Evolutionary conservation across 2,113 vertebrate species (phyloP).

Genomic region (Laticauda laticaudata): DNA sequence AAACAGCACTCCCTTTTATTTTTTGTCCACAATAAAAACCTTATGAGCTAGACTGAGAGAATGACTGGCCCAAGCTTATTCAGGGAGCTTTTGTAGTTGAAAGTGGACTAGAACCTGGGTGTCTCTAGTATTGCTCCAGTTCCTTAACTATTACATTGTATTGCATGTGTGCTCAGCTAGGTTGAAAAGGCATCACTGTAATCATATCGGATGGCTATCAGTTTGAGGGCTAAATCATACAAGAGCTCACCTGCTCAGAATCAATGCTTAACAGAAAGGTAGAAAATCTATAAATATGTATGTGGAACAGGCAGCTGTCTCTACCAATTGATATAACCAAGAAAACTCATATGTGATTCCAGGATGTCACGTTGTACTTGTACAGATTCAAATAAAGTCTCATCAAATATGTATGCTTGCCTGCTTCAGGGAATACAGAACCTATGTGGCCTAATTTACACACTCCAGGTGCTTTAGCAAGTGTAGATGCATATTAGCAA

Average conservation of each 20-base stretch:
- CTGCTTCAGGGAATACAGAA: not conserved
- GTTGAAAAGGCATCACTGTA: not conserved
- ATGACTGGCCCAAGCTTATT: not conserved
- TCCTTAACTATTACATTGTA: not conserved
- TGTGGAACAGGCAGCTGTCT: not conserved
- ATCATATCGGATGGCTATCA: not conserved
- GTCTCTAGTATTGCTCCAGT: not conserved
- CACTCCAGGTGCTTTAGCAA: not conserved
- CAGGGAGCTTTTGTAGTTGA: not conserved
- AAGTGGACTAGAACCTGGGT: not conserved
- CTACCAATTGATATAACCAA: not conserved
- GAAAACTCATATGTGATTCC: not conserved
- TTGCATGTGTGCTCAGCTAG: not conserved
- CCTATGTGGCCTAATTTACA: no score
- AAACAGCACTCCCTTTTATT: not conserved
- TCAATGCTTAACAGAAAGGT: not conserved
- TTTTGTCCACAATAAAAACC: not conserved
- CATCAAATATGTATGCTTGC: not conserved
- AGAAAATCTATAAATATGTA: not conserved
- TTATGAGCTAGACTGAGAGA: not conserved
- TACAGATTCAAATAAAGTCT: not conserved
- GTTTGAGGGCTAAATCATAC: not conserved
- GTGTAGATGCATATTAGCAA: not conserved
- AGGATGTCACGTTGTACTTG: not conserved
- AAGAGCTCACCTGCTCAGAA: not conserved